These are phyloP conservation scores for Oreortyx pictus DNA, from an alignment of 2,797 vertebrate species.

Conservation along the genomic window DNA sequence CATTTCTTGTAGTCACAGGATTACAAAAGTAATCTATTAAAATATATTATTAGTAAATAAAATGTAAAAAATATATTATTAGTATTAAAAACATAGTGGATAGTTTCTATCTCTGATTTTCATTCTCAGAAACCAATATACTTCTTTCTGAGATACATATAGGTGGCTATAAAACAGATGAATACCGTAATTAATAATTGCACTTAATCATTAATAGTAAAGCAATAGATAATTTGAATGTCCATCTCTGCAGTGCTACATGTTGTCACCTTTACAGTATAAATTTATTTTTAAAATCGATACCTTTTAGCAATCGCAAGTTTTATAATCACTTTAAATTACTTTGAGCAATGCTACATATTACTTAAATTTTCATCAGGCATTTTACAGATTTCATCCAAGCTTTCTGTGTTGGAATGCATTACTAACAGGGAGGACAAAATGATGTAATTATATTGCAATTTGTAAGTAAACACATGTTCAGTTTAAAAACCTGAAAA, in stretches of 20 bases:
- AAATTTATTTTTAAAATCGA: constrained; percentile 55
- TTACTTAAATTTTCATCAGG: constrained; percentile 29
- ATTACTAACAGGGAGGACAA: background rate
- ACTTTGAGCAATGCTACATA: background rate
- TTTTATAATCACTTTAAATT: constrained; percentile 23
- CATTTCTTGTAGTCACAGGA: background rate
- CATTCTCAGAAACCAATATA: background rate
- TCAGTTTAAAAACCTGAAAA: background rate
- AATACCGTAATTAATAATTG: constrained; percentile 11
- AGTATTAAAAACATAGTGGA: background rate
- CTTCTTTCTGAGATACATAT: background rate
- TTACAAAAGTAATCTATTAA: background rate
- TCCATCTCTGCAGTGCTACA: background rate
- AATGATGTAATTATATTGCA: constrained; percentile 9
- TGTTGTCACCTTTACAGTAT: constrained; percentile 6
- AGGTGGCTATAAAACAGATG: constrained; percentile 16
- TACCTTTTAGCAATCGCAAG: constrained; percentile 50
- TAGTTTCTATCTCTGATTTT: background rate
- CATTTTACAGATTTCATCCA: background rate
- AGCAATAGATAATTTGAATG: constrained; percentile 14
- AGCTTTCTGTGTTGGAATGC: constrained; percentile 16
- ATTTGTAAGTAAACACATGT: constrained; percentile 18
- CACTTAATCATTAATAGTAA: constrained; percentile 20
- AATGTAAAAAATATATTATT: no score
- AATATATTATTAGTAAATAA: background rate